phyloP scores from a whole-genome alignment of 2,888 invertebrate genomes.

The Pocota personata region DNA sequence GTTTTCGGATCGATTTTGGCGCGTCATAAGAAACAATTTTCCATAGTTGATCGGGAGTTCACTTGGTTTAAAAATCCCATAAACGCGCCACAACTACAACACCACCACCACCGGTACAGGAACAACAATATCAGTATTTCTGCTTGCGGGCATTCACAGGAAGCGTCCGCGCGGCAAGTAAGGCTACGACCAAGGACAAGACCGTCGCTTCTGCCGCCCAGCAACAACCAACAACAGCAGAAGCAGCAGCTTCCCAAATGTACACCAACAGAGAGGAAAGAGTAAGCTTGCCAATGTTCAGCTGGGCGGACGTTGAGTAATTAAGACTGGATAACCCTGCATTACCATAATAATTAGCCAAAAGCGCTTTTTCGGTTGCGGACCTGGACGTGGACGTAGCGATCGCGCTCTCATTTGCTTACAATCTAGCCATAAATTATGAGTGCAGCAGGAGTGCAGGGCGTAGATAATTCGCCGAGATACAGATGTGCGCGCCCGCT shows the following conservation, averaged over 20 bases:
- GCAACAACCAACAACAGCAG: slow-evolving; percentile 36
- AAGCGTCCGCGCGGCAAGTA: slow-evolving; percentile 56
- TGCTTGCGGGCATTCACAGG: slow-evolving; percentile 58
- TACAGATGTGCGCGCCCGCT: slow-evolving; percentile 71
- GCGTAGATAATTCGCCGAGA: slow-evolving; percentile 71
- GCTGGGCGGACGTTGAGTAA: slow-evolving; percentile 76
- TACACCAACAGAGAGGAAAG: slow-evolving; percentile 13
- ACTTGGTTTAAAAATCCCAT: slow-evolving; percentile 51
- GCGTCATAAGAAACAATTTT: slow-evolving; percentile 74
- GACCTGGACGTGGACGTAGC: slow-evolving; percentile 27
- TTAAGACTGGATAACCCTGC: slow-evolving; percentile 75
- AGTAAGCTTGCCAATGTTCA: slow-evolving; percentile 65
- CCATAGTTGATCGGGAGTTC: slow-evolving; percentile 71
- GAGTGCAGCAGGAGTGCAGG: slow-evolving; percentile 70
- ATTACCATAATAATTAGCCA: slow-evolving; percentile 76
- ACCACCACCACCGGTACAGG: neutral
- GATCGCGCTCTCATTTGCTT: slow-evolving; percentile 72
- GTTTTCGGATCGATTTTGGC: slow-evolving; percentile 72
- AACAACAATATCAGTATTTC: slow-evolving; percentile 55
- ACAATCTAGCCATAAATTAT: slow-evolving; percentile 75
- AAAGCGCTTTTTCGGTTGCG: slow-evolving; percentile 74
- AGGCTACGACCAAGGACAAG: slow-evolving; percentile 69
- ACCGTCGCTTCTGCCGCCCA: slow-evolving; percentile 62
- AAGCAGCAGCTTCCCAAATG: slow-evolving; percentile 38
- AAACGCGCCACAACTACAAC: slow-evolving; percentile 55